phyloP scores from a whole-genome alignment of 2,888 invertebrate species.

The Zaprionus obscuricornis region DNA sequence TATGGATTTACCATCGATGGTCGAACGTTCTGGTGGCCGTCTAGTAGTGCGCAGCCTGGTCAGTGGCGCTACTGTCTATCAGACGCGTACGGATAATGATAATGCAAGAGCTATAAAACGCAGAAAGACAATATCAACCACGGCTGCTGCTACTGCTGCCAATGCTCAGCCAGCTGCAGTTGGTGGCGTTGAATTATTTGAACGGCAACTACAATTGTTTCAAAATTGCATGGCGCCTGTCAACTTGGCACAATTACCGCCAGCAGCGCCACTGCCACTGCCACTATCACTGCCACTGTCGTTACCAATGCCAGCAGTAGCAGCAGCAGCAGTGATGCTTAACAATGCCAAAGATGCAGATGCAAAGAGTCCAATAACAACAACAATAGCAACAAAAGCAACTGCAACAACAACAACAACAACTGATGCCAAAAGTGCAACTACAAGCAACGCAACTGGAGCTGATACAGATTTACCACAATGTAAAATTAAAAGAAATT shows the following conservation, averaged over 20 bases:
- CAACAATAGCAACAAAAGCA: too few species aligned
- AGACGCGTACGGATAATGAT: conserved; percentile 53
- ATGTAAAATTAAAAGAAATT: conserved; percentile 92
- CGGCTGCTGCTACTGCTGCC: neutral
- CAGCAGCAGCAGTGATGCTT: neutral
- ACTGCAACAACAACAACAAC: too few species aligned
- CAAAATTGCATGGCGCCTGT: neutral
- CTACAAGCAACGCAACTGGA: too few species aligned
- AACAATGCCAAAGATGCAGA: conserved; percentile 50
- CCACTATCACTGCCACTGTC: conserved; percentile 22
- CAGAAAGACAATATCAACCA: too few species aligned
- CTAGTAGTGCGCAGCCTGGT: conserved; percentile 86
- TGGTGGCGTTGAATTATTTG: conserved; percentile 25
- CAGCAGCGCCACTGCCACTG: neutral
- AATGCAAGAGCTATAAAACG: conserved; percentile 5
- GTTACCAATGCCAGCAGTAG: too few species aligned
- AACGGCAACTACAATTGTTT: conserved; percentile 28
- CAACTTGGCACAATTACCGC: too few species aligned
- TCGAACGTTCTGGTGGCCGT: conserved; percentile 86
- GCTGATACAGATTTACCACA: conserved; percentile 90
- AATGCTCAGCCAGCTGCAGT: too few species aligned
- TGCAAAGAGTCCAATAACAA: conserved; percentile 70
- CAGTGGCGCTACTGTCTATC: conserved; percentile 84
- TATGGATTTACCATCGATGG: conserved; percentile 86
- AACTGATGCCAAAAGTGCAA: too few species aligned